These are phyloP conservation scores for Triplophysa tibetana DNA, from an alignment of 2,113 vertebrate genomes.

Conservation along the genomic window DNA sequence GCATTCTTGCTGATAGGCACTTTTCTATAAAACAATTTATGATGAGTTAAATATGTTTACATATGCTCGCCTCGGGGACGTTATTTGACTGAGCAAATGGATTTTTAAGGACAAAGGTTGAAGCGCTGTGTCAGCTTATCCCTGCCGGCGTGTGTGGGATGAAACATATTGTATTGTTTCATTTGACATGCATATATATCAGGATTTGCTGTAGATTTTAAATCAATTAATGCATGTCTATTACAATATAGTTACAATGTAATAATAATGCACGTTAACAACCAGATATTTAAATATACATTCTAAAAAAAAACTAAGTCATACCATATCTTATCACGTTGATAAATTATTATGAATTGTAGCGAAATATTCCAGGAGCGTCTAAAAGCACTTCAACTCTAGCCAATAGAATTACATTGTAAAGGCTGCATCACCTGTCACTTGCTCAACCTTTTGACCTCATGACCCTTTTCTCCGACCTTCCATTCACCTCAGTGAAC, in stretches of 20 bases:
- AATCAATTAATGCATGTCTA: not conserved
- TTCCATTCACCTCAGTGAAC: not conserved
- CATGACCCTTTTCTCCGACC: slow-evolving; percentile 13
- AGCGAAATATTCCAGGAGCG: not conserved
- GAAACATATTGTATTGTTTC: slow-evolving; percentile 1
- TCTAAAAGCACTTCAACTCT: not conserved
- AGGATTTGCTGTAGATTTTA: not conserved
- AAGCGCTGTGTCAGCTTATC: slow-evolving; percentile 20
- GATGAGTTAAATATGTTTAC: slow-evolving; percentile 65
- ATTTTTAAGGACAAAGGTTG: slow-evolving; percentile 40
- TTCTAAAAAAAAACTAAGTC: too few relatives aligned
- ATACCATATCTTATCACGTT: not conserved
- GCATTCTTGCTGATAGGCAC: slow-evolving; percentile 62
- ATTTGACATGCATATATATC: not conserved
- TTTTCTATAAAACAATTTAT: slow-evolving; percentile 55
- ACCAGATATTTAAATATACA: too few relatives aligned
- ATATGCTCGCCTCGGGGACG: slow-evolving; percentile 44
- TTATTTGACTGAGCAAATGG: slow-evolving; percentile 36
- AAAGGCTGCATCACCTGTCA: not conserved
- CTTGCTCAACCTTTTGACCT: slow-evolving; percentile 15
- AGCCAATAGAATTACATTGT: not conserved
- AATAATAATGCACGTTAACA: not conserved
- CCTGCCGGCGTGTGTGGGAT: not conserved
- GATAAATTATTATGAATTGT: not conserved
- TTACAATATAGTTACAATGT: not conserved